Evolutionary conservation across 2,888 invertebrate genomes (phyloP).

Genomic region (Parascotia fuliginaria): DNA sequence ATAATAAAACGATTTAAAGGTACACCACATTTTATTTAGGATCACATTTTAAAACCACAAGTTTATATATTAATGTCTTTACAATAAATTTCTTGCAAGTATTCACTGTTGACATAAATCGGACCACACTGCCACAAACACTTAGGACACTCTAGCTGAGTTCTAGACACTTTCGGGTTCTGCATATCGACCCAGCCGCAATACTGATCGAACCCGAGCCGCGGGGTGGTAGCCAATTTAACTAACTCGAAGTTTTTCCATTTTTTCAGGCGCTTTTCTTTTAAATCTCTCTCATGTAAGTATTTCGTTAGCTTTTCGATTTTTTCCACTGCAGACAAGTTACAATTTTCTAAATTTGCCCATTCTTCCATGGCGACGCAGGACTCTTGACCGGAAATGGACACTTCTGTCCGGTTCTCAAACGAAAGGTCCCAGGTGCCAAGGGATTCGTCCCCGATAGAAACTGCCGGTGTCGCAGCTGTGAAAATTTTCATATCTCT

Average conservation of each 20-base stretch:
- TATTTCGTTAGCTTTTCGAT: slow-evolving; percentile 82
- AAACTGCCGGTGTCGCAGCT: slow-evolving; percentile 68
- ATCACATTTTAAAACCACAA: slow-evolving; percentile 6
- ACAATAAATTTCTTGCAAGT: slow-evolving; percentile 60
- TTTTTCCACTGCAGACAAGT: slow-evolving; percentile 73
- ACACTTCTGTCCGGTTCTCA: slow-evolving; percentile 63
- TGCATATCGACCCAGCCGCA: slow-evolving; percentile 64
- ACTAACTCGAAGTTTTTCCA: slow-evolving; percentile 68
- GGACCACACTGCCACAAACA: slow-evolving; percentile 82
- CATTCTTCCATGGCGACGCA: slow-evolving; percentile 50
- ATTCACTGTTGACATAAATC: slow-evolving; percentile 68
- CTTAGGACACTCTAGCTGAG: slow-evolving; percentile 64
- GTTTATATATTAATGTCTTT: slow-evolving; percentile 38
- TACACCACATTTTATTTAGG: slow-evolving; percentile 66
- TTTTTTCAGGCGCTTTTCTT: slow-evolving; percentile 56
- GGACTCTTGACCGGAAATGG: slow-evolving; percentile 51
- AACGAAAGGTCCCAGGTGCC: slow-evolving; percentile 62
- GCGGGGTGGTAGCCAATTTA: slow-evolving; percentile 41
- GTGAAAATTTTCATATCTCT: slow-evolving; percentile 74
- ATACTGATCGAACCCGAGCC: slow-evolving; percentile 36
- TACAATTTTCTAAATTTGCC: slow-evolving; percentile 47
- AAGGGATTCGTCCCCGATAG: slow-evolving; percentile 54
- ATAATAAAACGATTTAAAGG: slow-evolving; percentile 19
- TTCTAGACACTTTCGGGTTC: slow-evolving; percentile 35
- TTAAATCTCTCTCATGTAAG: slow-evolving; percentile 54